Base-by-base conservation (phyloP, 2,113 vertebrate genomes). In the Regulus satrapa region DNA sequence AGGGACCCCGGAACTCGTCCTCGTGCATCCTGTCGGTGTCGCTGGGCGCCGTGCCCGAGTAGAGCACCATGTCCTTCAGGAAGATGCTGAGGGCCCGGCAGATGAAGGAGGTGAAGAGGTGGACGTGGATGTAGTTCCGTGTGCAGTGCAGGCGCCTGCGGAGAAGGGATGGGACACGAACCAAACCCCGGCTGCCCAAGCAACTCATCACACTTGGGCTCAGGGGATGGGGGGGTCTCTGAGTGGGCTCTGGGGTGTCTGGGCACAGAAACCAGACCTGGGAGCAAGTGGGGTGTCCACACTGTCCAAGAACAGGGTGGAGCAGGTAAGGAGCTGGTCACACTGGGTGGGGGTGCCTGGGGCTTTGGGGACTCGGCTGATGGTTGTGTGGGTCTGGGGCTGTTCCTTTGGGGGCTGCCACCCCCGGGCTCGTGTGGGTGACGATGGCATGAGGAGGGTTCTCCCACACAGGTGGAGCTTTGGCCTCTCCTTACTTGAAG, bases 51-150 rank as follows among this genome's bases (percentile, higher is more conserved):
- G 46, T 21, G 29, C 80, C 91, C 0, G 98, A 97, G 96, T 99
- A 98, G 64, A 99, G 98, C 72, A 99, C 98, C 8, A 97, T 17
- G 12, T 99, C 99, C 96, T 99, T 99, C 64, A 99, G 95, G 6
- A 99, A 99, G 95, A 99, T 99, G 96, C 99, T 99, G 84, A 98
- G 81, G 0, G 99, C 99, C 29, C 99, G 98, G 94, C 98, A 99
- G 75, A 99, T 98, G 97, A 99, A 99, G 92, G 99, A 99, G 55
- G 98, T 88, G 94, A 99, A 99, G 86, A 99, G 99, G 94, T 99
- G 98, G 31, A 99, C 95, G 85, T 99, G 99, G 98, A 99, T 99
- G 98, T 98, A 99, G 78, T 99, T 99, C 55, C 99, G 98, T 3
- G 99, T 99, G 97, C 99, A 99, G 97, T 99, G 99, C 66, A 99